Evolutionary conservation across 2,888 invertebrate species (phyloP).

Genomic region (Campopleginae sp.): DNA sequence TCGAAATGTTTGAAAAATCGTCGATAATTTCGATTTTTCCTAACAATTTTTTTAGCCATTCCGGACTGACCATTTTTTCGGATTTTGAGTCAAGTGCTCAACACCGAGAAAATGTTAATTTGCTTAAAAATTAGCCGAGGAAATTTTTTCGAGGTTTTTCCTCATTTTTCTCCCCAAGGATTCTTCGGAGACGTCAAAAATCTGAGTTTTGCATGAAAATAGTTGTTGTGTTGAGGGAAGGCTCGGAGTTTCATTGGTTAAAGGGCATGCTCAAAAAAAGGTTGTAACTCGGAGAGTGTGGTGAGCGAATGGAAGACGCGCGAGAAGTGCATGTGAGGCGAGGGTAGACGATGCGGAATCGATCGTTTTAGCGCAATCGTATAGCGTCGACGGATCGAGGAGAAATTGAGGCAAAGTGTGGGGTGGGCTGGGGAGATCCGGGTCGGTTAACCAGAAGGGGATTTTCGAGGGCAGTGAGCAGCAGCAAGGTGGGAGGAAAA

Average conservation of each 20-base stretch:
- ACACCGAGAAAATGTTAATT: neutral
- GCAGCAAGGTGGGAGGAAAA: neutral
- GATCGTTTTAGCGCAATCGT: constrained; percentile 64
- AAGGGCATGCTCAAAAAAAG: neutral
- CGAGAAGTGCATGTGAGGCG: constrained; percentile 27
- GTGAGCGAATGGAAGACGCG: neutral
- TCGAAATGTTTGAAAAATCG: too few species aligned
- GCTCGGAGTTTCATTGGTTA: neutral
- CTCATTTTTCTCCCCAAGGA: neutral
- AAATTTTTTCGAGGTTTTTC: neutral
- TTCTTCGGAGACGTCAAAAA: neutral
- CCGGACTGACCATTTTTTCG: too few species aligned
- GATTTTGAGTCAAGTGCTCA: too few species aligned
- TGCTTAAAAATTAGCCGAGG: neutral
- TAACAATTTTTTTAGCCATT: too few species aligned
- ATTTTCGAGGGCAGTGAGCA: neutral
- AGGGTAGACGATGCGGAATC: constrained; percentile 51
- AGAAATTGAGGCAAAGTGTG: neutral
- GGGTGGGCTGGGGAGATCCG: constrained; percentile 21
- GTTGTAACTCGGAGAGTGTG: neutral
- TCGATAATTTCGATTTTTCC: too few species aligned
- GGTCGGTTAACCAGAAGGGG: constrained; percentile 48
- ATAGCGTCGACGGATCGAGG: constrained; percentile 42
- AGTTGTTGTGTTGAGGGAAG: neutral
- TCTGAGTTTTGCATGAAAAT: neutral